These are phyloP conservation scores for Morpho achilles DNA, from an alignment of 2,888 invertebrate species.

Conservation along the genomic window DNA sequence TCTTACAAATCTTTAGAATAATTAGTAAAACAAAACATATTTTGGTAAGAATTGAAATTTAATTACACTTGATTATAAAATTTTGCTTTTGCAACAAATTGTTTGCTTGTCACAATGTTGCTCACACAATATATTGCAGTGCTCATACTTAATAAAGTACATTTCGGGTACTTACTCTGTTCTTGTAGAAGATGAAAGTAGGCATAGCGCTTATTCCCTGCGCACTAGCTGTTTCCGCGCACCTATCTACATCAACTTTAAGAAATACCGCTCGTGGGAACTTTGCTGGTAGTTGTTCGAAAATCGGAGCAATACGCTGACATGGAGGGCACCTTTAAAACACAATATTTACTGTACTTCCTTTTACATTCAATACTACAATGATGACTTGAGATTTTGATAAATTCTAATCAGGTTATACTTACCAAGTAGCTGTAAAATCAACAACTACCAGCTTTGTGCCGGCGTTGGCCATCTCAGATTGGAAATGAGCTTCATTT, in stretches of 20 bases:
- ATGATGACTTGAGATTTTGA: constrained; percentile 56
- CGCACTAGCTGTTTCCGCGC: constrained; percentile 90
- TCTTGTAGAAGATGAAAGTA: constrained; percentile 97
- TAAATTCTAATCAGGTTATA: constrained; percentile 38
- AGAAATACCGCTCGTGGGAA: constrained; percentile 94
- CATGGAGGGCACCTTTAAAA: constrained; percentile 96
- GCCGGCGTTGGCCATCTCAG: constrained; percentile 90
- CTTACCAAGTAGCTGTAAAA: constrained; percentile 95
- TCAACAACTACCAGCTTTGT: constrained; percentile 95
- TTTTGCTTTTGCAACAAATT: too few species aligned
- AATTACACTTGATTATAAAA: too few species aligned
- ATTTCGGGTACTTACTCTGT: constrained; percentile 74
- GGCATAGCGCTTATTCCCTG: constrained; percentile 98
- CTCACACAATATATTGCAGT: too few species aligned
- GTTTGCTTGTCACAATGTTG: too few species aligned
- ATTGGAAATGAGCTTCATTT: constrained; percentile 90
- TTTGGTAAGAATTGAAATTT: too few species aligned
- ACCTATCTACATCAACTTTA: constrained; percentile 97
- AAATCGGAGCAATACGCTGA: constrained; percentile 94
- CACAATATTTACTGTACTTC: neutral
- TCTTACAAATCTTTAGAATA: too few species aligned
- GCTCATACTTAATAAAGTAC: neutral
- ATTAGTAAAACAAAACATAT: too few species aligned
- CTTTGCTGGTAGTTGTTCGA: constrained; percentile 91
- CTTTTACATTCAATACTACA: constrained; percentile 22